A percentile compares a stretch with the other conserved stretches of the same genome.
These are phyloP conservation scores for Syrphus vitripennis DNA, from an alignment of 2,888 invertebrate genomes.

Conservation along the genomic window DNA sequence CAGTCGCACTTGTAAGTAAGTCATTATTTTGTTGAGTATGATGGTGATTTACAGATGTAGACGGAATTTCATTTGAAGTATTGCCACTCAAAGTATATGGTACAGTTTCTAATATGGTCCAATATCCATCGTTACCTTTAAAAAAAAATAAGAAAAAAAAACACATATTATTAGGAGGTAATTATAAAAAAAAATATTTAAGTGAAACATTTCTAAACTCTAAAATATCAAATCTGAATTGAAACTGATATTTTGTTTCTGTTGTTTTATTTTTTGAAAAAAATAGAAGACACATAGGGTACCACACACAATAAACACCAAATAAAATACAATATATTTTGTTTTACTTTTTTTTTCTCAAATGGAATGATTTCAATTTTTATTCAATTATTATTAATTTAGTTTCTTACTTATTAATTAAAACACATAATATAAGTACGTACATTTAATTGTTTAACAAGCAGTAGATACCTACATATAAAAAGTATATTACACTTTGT, in stretches of 20 bases:
- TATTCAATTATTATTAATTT: not conserved
- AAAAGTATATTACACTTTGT: slow-evolving; percentile 21
- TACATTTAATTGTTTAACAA: slow-evolving; percentile 37
- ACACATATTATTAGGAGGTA: not conserved
- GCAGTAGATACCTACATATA: not conserved
- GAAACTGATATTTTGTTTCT: not conserved
- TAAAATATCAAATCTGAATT: not conserved
- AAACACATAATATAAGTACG: slow-evolving; percentile 11
- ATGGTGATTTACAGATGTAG: slow-evolving; percentile 46
- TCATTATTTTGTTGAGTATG: slow-evolving; percentile 69
- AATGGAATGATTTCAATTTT: not conserved
- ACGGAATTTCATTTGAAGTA: slow-evolving; percentile 61
- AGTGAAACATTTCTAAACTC: not conserved
- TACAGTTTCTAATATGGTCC: slow-evolving; percentile 80
- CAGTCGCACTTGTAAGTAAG: slow-evolving; percentile 77
- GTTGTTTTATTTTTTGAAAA: not conserved
- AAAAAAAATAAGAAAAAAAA: slow-evolving; percentile 67
- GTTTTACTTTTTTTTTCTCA: slow-evolving; percentile 14
- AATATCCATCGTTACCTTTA: slow-evolving; percentile 78
- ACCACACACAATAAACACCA: slow-evolving; percentile 7
- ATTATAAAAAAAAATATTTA: not conserved
- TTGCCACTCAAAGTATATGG: slow-evolving; percentile 76
- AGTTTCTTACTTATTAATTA: not conserved
- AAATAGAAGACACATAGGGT: slow-evolving; percentile 5
- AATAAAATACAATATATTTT: slow-evolving; percentile 32